Conservation (phyloP, 35 echinoderm and acorn worm genomes). For the Apostichopus japonicus region DNA sequence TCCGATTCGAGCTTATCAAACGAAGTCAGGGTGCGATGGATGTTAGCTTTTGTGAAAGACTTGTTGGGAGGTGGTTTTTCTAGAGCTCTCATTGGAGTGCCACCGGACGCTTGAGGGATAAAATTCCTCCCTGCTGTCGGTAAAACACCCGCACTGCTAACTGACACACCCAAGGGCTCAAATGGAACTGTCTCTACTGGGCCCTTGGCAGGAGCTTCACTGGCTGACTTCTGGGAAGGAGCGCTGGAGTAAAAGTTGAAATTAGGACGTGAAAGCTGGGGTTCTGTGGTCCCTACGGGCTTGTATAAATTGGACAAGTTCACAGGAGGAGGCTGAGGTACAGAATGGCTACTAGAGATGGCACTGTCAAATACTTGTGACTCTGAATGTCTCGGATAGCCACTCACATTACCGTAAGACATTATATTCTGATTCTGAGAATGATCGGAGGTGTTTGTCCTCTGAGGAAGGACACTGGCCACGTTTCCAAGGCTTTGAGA, state of each 20-base stretch:
- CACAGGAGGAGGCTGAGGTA: neutral
- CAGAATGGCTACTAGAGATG: neutral
- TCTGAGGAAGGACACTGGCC: constrained; percentile 7
- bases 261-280: constrained; percentile 5
- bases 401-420: neutral
- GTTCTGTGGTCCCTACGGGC: neutral
- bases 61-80: constrained; percentile 49
- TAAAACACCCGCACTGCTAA: neutral
- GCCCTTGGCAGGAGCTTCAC: neutral
- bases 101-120: neutral
- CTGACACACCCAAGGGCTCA: neutral
- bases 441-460: neutral
- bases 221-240: neutral
- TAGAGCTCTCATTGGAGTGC: constrained; percentile 27
- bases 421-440: neutral
- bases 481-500: neutral
- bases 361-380: neutral
- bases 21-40: constrained; percentile 61
- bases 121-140: neutral
- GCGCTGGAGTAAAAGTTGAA: constrained; percentile 52
- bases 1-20: constrained; percentile 21
- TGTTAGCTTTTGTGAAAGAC: constrained; percentile 66
- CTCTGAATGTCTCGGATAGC: neutral
- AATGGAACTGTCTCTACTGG: neutral
- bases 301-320: neutral